Percentiles rank a stretch among this genome's conserved stretches.
These are phyloP conservation scores for Drosophila bocki DNA, from an alignment of 1,140 invertebrate genomes.

Conservation along the genomic window DNA sequence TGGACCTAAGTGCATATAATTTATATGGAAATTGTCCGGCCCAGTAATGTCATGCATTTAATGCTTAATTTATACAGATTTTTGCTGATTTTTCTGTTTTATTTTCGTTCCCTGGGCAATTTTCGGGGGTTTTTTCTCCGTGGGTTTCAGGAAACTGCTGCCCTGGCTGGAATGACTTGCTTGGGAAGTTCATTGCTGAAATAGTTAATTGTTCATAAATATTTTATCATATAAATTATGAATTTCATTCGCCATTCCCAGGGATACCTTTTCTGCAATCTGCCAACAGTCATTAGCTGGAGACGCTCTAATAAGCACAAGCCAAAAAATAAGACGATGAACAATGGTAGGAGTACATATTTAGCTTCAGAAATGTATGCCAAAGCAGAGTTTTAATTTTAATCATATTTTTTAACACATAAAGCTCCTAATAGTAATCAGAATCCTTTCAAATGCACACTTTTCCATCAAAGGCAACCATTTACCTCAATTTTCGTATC, in stretches of 20 bases:
- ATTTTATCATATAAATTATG: constrained; percentile 74
- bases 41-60: constrained; percentile 70
- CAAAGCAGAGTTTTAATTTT: not conserved
- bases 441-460: not conserved
- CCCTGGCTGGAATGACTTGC: constrained; percentile 21
- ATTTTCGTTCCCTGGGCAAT: constrained; percentile 33
- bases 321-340: constrained; percentile 21
- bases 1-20: constrained; percentile 78
- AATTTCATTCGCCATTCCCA: constrained; percentile 54
- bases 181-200: constrained; percentile 39
- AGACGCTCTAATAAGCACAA: constrained; percentile 62
- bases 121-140: constrained; percentile 22
- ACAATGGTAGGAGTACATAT: constrained; percentile 28
- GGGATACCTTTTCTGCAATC: constrained; percentile 38
- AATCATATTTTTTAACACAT: not conserved
- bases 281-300: constrained; percentile 65
- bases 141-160: constrained; percentile 42
- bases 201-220: constrained; percentile 72
- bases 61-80: constrained; percentile 80
- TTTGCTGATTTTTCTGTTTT: constrained; percentile 59
- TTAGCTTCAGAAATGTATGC: not conserved
- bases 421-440: not conserved
- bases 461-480: not conserved
- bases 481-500: too few species aligned
- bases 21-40: constrained; percentile 75